Percentiles rank a stretch among this genome's conserved stretches.
Conservation (phyloP, 2,113 vertebrate genomes). For the Silurus meridionalis region DNA sequence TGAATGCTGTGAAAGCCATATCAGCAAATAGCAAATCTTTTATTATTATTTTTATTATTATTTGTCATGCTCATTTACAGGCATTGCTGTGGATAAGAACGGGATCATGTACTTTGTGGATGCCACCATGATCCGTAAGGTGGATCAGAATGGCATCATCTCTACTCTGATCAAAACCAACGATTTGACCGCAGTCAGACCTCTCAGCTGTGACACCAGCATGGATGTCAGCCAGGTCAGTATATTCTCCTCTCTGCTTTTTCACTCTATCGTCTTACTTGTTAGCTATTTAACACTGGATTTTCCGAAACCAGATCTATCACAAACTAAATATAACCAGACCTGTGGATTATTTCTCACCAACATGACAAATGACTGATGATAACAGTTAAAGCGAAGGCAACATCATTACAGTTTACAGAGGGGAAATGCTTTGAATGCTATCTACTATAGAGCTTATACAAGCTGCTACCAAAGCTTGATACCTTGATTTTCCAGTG, state of each 20-base stretch:
- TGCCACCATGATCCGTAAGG: conserved; percentile 88
- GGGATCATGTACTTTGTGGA: conserved; percentile 90
- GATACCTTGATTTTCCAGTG: background rate
- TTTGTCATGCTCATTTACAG: conserved; percentile 59
- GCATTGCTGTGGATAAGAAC: conserved; percentile 86
- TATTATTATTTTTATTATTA: background rate
- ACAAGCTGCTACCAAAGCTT: background rate
- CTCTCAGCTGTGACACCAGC: conserved; percentile 66
- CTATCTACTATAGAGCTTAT: background rate
- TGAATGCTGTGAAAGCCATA: background rate
- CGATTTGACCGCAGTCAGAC: conserved; percentile 84
- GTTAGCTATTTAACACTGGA: background rate
- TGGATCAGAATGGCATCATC: conserved; percentile 88
- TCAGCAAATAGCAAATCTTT: background rate
- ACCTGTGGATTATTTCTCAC: background rate
- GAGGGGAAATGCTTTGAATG: background rate
- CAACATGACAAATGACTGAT: background rate
- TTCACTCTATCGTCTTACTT: background rate
- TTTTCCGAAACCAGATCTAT: background rate
- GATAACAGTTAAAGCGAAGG: background rate
- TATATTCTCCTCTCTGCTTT: background rate
- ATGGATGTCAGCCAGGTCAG: conserved; percentile 63
- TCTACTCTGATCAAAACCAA: conserved; percentile 87
- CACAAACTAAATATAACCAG: background rate
- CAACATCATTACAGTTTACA: background rate